Conservation (phyloP, 1,140 invertebrate species). For the Papilio polyxenes region DNA sequence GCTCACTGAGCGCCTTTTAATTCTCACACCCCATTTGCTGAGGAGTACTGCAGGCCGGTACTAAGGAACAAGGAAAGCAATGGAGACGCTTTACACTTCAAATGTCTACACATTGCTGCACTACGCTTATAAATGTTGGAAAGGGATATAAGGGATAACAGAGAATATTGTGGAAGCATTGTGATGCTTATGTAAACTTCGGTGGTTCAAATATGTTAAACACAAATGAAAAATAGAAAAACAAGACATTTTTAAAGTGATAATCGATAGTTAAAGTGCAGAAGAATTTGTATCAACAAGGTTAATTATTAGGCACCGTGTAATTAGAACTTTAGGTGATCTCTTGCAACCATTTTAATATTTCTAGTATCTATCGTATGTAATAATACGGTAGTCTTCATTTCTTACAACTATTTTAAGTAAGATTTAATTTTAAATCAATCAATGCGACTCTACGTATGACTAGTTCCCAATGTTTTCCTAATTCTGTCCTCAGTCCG, state of each 20-base stretch:
- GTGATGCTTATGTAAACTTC: not conserved
- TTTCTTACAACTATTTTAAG: not conserved
- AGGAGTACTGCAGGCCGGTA: slow-evolving; percentile 56
- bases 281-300: too few relatives aligned
- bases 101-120: not conserved
- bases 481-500: slow-evolving; percentile 68
- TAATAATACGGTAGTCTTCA: not conserved
- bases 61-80: not conserved
- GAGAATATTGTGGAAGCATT: not conserved
- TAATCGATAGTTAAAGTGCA: too few relatives aligned
- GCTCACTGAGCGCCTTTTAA: slow-evolving; percentile 71
- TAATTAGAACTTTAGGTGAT: too few relatives aligned
- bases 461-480: slow-evolving; percentile 62
- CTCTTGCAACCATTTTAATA: too few relatives aligned
- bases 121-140: not conserved
- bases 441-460: slow-evolving; percentile 46
- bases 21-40: slow-evolving; percentile 76
- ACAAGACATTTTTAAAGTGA: too few relatives aligned
- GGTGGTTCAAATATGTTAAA: not conserved
- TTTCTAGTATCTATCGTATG: too few relatives aligned
- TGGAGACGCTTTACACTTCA: slow-evolving; percentile 13
- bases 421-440: not conserved
- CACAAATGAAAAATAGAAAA: too few relatives aligned
- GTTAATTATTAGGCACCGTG: too few relatives aligned
- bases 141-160: not conserved